These are phyloP conservation scores for Schizopygopsis pylzovi DNA, from an alignment of 2,797 vertebrate genomes.

Conservation along the genomic window DNA sequence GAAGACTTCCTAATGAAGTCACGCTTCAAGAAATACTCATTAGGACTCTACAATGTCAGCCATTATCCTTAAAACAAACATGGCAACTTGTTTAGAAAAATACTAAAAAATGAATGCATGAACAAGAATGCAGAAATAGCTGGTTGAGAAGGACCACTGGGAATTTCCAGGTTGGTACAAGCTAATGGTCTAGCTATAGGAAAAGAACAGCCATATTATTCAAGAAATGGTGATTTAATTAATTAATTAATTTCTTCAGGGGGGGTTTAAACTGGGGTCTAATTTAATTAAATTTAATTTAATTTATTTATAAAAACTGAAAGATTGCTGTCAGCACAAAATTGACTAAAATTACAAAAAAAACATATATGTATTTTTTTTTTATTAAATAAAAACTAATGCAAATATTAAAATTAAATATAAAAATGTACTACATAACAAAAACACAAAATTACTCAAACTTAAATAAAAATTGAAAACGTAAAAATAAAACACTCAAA, in stretches of 20 bases:
- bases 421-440: too few relatives aligned
- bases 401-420: too few relatives aligned
- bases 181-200: background rate
- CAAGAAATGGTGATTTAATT: background rate
- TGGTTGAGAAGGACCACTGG: background rate
- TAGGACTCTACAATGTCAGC: conserved; percentile 20
- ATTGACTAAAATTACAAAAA: too few relatives aligned
- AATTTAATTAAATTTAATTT: too few relatives aligned
- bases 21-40: conserved; percentile 27
- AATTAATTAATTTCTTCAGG: background rate
- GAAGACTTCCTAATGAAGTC: conserved; percentile 44
- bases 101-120: background rate
- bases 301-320: too few relatives aligned
- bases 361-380: too few relatives aligned
- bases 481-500: too few relatives aligned
- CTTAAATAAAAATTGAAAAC: too few relatives aligned
- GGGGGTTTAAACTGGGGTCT: background rate
- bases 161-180: background rate
- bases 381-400: too few relatives aligned
- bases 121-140: background rate
- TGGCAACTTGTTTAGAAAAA: background rate
- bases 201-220: background rate
- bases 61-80: conserved; percentile 29
- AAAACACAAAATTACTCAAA: too few relatives aligned
- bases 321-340: too few relatives aligned